Evolutionary conservation across 2,797 vertebrate species (phyloP), one percentile per base, ranked within the genome.

Genomic region (Psittacula derbiana): DNA sequence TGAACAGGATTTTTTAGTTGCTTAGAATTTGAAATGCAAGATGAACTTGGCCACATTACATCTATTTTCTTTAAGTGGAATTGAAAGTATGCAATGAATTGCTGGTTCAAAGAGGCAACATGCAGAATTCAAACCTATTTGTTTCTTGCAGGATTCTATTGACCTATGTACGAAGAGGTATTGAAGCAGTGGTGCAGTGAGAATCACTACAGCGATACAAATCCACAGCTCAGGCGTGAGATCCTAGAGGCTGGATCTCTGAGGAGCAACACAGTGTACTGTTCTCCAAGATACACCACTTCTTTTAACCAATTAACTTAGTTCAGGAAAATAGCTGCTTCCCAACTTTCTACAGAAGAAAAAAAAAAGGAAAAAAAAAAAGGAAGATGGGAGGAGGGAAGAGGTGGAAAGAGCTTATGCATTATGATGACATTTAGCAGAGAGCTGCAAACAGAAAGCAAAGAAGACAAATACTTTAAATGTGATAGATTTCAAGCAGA

Each of bases 41-140:
- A 83, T 92, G 73, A 78, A 84, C 49, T 92, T 86, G 93, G 85
- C 87, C 91, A 92, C 60, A 85, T 90, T 86, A 96, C 93, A 84
- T 66, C 33, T 96, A 79, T 86, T 94, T 70, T 75, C 76, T 93
- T 95, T 78, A 92, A 92, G 70, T 83, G 76, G 38, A 96, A 88
- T 44, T 86, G 60, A 80, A 95, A 92, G 74, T 85, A 87, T 2
- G 43, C 71, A 93, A 80, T 67, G 71, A 92, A 81, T 75, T 91
- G 90, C 73, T 94, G 78, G 66, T 93, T 80, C 66, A 78, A 85
- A 93, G 66, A 88, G 58, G 76, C 64, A 96, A 86, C 93, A 92
- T 97, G 92, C 95, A 96, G 76, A 96, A 97, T 92, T 96, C 72
- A 93, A 60, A 66, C 75, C 27, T 71, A n/a, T 66, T 84, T 91